Evolutionary conservation across 2,113 vertebrate species (phyloP).

Genomic region (Charina bottae): DNA sequence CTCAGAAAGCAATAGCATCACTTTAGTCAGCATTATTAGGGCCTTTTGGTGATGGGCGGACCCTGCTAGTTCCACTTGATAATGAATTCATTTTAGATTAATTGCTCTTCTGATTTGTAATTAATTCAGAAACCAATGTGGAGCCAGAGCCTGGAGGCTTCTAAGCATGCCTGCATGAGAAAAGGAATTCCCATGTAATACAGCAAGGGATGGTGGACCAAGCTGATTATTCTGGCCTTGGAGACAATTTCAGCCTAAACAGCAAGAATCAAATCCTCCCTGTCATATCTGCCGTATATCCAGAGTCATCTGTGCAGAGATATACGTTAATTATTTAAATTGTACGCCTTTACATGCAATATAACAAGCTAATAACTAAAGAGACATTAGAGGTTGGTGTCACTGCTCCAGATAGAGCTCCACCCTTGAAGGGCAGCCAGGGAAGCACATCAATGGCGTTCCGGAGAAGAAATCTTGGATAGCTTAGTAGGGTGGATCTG

Average conservation of each 20-base stretch:
- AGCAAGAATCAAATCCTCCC: neutral
- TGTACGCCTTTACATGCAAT: neutral
- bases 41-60: constrained; percentile 12
- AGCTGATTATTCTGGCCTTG: neutral
- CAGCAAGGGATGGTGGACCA: neutral
- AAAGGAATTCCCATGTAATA: neutral
- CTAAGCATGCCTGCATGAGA: constrained; percentile 10
- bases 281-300: neutral
- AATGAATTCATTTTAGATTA: constrained; percentile 27
- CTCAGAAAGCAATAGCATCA: neutral
- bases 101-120: neutral
- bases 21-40: constrained; percentile 6
- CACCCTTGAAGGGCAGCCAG: neutral
- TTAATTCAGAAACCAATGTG: constrained; percentile 5
- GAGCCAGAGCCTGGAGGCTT: neutral
- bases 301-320: neutral
- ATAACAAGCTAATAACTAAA: neutral
- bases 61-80: constrained; percentile 1
- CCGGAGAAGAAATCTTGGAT: neutral
- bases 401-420: neutral
- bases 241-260: neutral
- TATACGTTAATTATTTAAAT: neutral
- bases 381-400: neutral
- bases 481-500: neutral
- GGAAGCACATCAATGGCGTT: neutral